Base-by-base conservation (phyloP, 2,888 invertebrate species). In the Doris montereyensis region DNA sequence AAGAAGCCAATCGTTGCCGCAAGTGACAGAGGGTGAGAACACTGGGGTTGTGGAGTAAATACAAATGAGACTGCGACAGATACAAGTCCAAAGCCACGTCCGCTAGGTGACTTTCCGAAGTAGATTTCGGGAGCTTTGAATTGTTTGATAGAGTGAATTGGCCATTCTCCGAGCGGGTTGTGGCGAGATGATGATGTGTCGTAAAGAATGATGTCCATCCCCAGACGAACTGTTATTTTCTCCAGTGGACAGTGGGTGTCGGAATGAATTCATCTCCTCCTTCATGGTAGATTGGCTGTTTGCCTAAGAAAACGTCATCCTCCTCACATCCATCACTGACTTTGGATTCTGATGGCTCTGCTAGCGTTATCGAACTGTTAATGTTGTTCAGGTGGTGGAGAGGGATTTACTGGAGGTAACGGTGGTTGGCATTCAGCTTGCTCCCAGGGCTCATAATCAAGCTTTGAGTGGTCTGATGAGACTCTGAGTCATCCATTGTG, bases 11-110 rank as follows among this genome's bases (percentile, higher is more conserved):
- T 78, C 87, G 87, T 67, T 85, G 85, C 34, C 88, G 82, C n/a
- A 90, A 83, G 2, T 87, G 84, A 21, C 86, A 84, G 75, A 88
- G 86, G 71, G 84, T 88, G 68, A 86, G 84, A n/a, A 89, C 86
- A 3, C 86, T 85, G 0, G 89, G 89, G 35, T 86, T 83, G 28
- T 85, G 83, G 8, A 89, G 80, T 8, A 89, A 77, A 68, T 82
- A 81, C 1, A 89, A 85, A 57, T 85, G 84, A 1, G 87, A 85
- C 8, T 86, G 84, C 35, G 86, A 85, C 34, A 86, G 77, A 26
- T 83, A 85, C 17, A 84, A 81, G 62, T 86, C 86, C 76, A 82
- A 83, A 1, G 84, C 84, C 28, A 88, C 81, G 73, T 83, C 84
- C 1, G 84, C 85, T 75, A 87, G 79, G 24, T 83, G 85, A 8